A percentile compares a stretch with the other conserved stretches of the same genome.
These are phyloP conservation scores for Phyllotreta striolata DNA, from an alignment of 2,888 invertebrate species.

Conservation along the genomic window DNA sequence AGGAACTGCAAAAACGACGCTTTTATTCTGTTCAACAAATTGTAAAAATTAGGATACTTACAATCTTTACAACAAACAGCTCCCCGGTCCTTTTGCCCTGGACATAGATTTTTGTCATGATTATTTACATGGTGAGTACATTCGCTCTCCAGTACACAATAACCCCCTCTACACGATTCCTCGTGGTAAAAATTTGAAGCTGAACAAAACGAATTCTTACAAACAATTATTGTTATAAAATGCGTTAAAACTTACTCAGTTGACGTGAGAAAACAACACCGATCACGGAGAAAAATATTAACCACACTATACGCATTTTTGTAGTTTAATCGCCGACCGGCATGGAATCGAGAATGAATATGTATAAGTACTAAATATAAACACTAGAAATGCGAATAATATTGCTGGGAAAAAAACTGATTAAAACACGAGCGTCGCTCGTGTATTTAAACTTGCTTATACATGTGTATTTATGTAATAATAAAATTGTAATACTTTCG, in stretches of 20 bases:
- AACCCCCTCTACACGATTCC: conserved; percentile 3
- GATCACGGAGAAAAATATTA: too few relatives aligned
- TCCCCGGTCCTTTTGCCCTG: neutral
- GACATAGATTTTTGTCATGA: conserved; percentile 1
- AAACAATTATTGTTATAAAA: neutral
- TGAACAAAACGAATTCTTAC: conserved; percentile 7
- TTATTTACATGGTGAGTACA: conserved; percentile 1
- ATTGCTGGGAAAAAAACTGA: too few relatives aligned
- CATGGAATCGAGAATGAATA: too few relatives aligned
- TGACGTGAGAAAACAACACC: too few relatives aligned
- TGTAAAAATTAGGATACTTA: conserved; percentile 1
- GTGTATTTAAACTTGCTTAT: too few relatives aligned
- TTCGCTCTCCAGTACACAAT: conserved; percentile 9
- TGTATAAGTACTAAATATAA: too few relatives aligned
- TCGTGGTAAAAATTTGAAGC: conserved; percentile 8
- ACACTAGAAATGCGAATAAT: too few relatives aligned
- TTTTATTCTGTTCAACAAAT: neutral
- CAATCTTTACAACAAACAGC: conserved; percentile 11
- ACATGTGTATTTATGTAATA: too few relatives aligned
- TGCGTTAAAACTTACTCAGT: neutral
- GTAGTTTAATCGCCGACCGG: too few relatives aligned
- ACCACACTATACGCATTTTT: too few relatives aligned
- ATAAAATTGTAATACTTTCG: too few relatives aligned
- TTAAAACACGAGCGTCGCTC: too few relatives aligned
- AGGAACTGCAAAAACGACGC: conserved; percentile 5